Evolutionary conservation across 2,888 invertebrate species (phyloP), one percentile per base, ranked within the genome.

Genomic region (Melipona bicolor): DNA sequence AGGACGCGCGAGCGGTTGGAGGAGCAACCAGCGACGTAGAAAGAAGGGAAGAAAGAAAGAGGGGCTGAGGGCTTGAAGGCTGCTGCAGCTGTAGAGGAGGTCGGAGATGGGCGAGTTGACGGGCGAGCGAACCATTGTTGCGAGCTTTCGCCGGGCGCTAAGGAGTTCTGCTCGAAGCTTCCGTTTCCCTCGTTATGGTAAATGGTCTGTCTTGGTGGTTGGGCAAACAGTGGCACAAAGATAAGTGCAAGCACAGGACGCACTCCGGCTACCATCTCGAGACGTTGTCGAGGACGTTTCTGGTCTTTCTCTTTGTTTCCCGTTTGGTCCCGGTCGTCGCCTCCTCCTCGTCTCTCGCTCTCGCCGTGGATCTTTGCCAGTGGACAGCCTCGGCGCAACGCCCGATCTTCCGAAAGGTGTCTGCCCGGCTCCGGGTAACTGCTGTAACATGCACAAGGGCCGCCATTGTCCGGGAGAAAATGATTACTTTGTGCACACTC

Each of bases 161-260:
- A 88, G 86, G 83, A 86, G 87, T 89, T 87, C 87, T 86, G 86
- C 86, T 87, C 86, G 87, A 86, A 90, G 89, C 89, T 91, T 91
- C 83, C 90, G 88, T 91, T 92, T 90, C 88, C 90, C 93, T 93
- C 93, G 93, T 94, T 94, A 94, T 92, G 92, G 91, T 92, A 94
- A 94, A 94, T 93, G 93, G 92, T 91, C 91, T 90, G 91, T 91
- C 91, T 92, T 92, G 90, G 92, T 91, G 91, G 91, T 90, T 89
- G 90, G 87, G 90, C 91, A 94, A 94, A 93, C 92, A 93, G 91
- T 92, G 88, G 85, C 86, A 91, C 91, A 93, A 92, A 91, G 93
- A 92, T 89, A 90, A 92, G 92, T 90, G 90, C 89, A 90, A 89
- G 87, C 87, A 81, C 84, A 79, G 88, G 79, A 85, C 82, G 74